Percentiles rank a stretch among this genome's conserved stretches.
Conservation (phyloP, 2,113 vertebrate species). For the Ornithorhynchus anatinus region DNA sequence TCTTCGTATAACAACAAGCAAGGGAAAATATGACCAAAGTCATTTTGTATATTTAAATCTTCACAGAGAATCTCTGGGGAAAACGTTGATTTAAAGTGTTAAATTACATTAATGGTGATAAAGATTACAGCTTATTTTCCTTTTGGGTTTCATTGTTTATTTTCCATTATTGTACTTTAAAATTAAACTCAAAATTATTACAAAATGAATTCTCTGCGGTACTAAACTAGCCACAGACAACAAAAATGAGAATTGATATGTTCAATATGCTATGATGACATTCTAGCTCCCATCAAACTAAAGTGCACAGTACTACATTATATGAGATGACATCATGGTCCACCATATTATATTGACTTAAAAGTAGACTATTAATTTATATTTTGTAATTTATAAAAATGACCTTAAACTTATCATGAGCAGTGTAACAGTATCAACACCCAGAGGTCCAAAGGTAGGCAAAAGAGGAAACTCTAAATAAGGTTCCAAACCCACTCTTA, state of each 20-base stretch:
- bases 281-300: too few species aligned
- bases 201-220: constrained; percentile 6
- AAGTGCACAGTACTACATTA: too few species aligned
- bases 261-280: too few species aligned
- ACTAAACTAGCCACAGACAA: background rate
- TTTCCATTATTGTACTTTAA: constrained; percentile 2
- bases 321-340: too few species aligned
- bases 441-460: too few species aligned
- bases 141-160: constrained; percentile 34
- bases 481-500: too few species aligned
- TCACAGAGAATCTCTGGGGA: background rate
- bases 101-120: constrained; percentile 36
- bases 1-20: background rate
- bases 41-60: background rate
- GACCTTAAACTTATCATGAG: too few species aligned
- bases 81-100: background rate
- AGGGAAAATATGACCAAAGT: background rate
- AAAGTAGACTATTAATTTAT: too few species aligned
- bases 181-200: constrained; percentile 12
- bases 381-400: too few species aligned
- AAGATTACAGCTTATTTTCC: constrained; percentile 30
- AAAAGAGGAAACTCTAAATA: too few species aligned
- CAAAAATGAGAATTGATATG: background rate
- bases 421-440: too few species aligned
- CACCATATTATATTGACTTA: too few species aligned